Evolutionary conservation across 2,888 invertebrate genomes (phyloP).

Genomic region (Spilarctia lutea): DNA sequence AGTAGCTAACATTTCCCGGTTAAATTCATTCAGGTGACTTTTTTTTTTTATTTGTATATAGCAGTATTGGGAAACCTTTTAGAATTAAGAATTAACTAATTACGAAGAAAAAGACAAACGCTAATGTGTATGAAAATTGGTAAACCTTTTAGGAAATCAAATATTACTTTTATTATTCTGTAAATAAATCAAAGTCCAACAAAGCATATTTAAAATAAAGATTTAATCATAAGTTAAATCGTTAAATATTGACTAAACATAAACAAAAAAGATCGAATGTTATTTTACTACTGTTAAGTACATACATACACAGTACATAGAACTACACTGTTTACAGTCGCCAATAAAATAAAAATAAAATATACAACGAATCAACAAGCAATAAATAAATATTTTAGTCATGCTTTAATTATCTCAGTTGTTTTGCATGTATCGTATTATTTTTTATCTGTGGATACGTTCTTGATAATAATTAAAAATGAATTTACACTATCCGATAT

Average conservation of each 20-base stretch:
- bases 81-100: not conserved
- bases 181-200: no score
- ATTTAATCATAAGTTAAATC: no score
- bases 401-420: not conserved
- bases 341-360: not conserved
- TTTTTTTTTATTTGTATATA: not conserved
- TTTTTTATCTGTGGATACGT: not conserved
- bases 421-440: not conserved
- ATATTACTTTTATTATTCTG: no score
- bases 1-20: not conserved
- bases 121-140: no score
- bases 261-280: no score
- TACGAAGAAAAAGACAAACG: no score
- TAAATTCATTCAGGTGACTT: not conserved
- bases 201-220: no score
- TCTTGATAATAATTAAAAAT: conserved; percentile 20
- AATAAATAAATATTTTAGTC: not conserved
- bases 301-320: not conserved
- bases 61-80: not conserved
- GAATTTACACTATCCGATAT: conserved; percentile 19
- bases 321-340: no score
- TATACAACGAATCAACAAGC: not conserved
- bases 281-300: no score
- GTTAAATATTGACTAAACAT: no score
- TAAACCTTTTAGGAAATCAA: no score